Conservation (phyloP, 2,797 vertebrate genomes). For the Chelmon rostratus region DNA sequence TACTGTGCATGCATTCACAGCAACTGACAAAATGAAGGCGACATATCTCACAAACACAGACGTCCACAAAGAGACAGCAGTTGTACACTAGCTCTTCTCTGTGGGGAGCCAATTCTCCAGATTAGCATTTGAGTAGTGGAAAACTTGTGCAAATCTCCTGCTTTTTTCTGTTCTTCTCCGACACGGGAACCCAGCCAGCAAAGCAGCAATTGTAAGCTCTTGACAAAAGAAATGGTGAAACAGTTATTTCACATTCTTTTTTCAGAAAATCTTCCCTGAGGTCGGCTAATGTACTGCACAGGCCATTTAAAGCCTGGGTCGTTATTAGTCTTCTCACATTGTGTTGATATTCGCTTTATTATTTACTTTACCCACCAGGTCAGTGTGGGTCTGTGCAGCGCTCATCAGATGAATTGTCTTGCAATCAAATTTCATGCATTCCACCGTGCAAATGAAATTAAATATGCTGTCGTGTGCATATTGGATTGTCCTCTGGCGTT, state of each 20-base stretch:
- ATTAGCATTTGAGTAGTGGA: slow-evolving; percentile 32
- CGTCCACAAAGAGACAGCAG: slow-evolving; percentile 17
- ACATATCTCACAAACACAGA: slow-evolving; percentile 22
- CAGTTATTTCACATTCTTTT: slow-evolving; percentile 1
- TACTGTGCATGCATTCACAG: slow-evolving; percentile 40
- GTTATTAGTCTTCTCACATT: not conserved
- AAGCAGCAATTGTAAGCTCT: not conserved
- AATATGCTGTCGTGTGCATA: slow-evolving; percentile 21
- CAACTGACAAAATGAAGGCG: slow-evolving; percentile 38
- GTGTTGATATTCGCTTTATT: not conserved
- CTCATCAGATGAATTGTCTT: slow-evolving; percentile 21
- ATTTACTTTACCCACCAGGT: slow-evolving; percentile 27
- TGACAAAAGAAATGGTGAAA: not conserved
- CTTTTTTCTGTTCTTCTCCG: not conserved
- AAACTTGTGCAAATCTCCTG: slow-evolving; percentile 1
- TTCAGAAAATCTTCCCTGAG: not conserved
- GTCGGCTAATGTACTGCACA: not conserved
- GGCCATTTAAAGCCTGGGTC: not conserved
- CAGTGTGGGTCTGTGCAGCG: not conserved
- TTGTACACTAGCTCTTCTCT: slow-evolving; percentile 9
- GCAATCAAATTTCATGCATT: slow-evolving; percentile 39
- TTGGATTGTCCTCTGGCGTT: slow-evolving; percentile 16
- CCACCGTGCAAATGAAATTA: slow-evolving; percentile 34
- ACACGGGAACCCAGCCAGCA: not conserved
- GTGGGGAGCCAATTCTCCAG: slow-evolving; percentile 28